A percentile compares a stretch with the other conserved stretches of the same genome.
Evolutionary conservation across 2,113 vertebrate genomes (phyloP).

Genomic region (Raphicerus campestris): DNA sequence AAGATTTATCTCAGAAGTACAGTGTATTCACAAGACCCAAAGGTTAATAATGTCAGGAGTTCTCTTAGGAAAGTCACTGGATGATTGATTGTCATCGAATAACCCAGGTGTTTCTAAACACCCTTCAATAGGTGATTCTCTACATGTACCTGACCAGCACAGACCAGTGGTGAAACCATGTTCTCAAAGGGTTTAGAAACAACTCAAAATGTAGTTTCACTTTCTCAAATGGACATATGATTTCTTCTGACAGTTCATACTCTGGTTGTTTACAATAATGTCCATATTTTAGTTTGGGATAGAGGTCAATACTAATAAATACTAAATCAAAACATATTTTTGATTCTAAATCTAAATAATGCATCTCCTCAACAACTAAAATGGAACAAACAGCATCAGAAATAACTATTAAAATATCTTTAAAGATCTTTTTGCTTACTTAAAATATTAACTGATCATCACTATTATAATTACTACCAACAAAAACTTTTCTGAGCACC

Average conservation of each 20-base stretch:
- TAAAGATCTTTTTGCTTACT: neutral
- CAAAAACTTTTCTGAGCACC: neutral
- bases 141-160: neutral
- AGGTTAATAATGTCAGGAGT: neutral
- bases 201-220: neutral
- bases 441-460: neutral
- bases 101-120: neutral
- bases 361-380: neutral
- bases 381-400: neutral
- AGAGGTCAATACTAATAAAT: neutral
- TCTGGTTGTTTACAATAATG: neutral
- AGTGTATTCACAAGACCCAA: neutral
- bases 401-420: neutral
- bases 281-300: neutral
- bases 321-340: neutral
- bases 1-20: neutral
- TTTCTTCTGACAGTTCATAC: neutral
- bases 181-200: neutral
- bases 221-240: neutral
- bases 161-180: neutral
- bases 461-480: neutral
- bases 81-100: neutral
- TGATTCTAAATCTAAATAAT: slow-evolving; percentile 5
- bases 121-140: neutral
- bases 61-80: neutral